Conservation (phyloP, 1,140 invertebrate genomes). For the Cyclina sinensis region DNA sequence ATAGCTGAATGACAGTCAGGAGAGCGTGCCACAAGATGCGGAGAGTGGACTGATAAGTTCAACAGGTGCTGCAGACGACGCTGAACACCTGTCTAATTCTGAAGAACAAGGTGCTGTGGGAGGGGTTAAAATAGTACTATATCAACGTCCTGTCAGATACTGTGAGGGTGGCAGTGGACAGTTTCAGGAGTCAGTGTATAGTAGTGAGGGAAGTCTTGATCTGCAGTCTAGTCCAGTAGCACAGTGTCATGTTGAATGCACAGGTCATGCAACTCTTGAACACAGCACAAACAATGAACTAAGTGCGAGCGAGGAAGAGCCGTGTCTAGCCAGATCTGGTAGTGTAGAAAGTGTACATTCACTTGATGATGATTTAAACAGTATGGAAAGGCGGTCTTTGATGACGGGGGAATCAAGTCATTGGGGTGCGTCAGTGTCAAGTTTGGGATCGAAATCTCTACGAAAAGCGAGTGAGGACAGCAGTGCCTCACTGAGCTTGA, state of each 20-base stretch:
- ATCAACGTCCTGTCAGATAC: slow-evolving; percentile 44
- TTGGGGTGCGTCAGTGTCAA: neutral
- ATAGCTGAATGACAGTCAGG: slow-evolving; percentile 81
- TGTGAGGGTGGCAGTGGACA: neutral
- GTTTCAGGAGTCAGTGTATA: slow-evolving; percentile 49
- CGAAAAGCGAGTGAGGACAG: neutral
- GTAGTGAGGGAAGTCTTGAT: slow-evolving; percentile 56
- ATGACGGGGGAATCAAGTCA: slow-evolving; percentile 36
- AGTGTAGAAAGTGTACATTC: slow-evolving; percentile 38
- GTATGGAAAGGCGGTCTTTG: slow-evolving; percentile 47
- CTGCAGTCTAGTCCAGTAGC: slow-evolving; percentile 53
- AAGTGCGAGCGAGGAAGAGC: neutral
- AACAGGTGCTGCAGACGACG: slow-evolving; percentile 52
- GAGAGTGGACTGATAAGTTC: slow-evolving; percentile 72
- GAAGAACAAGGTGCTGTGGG: slow-evolving; percentile 64
- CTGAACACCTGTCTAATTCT: slow-evolving; percentile 55
- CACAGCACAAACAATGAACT: slow-evolving; percentile 33
- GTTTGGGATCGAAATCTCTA: slow-evolving; percentile 59
- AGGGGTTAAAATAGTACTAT: slow-evolving; percentile 66
- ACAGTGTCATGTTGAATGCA: slow-evolving; percentile 61
- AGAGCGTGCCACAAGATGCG: slow-evolving; percentile 79
- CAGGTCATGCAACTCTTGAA: slow-evolving; percentile 31
- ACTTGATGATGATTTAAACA: slow-evolving; percentile 42
- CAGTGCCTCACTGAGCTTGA: slow-evolving; percentile 26
- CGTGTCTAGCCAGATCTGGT: slow-evolving; percentile 45